Percentiles rank a stretch among this genome's conserved stretches.
Evolutionary conservation across 1,140 invertebrate genomes (phyloP).

Genomic region (Dendroctonus ponderosae): DNA sequence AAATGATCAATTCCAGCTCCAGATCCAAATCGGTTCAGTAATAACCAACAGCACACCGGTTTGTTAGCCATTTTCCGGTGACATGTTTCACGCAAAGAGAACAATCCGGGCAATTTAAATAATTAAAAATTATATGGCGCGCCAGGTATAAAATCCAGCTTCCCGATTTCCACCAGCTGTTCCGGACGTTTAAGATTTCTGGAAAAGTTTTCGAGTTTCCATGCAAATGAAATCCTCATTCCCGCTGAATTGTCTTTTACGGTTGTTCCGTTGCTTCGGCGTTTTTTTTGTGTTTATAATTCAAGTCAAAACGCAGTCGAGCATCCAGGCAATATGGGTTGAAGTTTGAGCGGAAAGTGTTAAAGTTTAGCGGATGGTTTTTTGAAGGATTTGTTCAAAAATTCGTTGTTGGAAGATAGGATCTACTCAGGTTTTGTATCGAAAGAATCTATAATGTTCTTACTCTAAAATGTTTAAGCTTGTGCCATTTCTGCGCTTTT

Average conservation of each 20-base stretch:
- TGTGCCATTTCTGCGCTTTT: no score
- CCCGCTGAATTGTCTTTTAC: conserved; percentile 18
- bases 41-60: no score
- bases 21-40: no score
- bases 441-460: no score
- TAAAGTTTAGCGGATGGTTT: no score
- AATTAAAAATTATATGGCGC: conserved; percentile 46
- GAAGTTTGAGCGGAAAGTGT: no score
- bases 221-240: conserved; percentile 45
- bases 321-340: no score
- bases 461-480: no score
- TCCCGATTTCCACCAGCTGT: conserved; percentile 38
- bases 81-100: conserved; percentile 40
- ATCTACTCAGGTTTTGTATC: no score
- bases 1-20: no score
- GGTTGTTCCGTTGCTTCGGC: neutral
- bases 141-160: conserved; percentile 34
- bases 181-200: conserved; percentile 37
- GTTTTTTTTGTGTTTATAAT: conserved; percentile 14
- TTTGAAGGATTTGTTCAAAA: no score
- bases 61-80: conserved; percentile 3
- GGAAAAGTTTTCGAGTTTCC: conserved; percentile 42
- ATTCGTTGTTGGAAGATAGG: no score
- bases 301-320: neutral
- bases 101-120: conserved; percentile 46